Percentiles rank a stretch among this genome's conserved stretches.
These are phyloP conservation scores for Prionailurus viverrinus DNA, from an alignment of 2,113 vertebrate species.

Conservation along the genomic window DNA sequence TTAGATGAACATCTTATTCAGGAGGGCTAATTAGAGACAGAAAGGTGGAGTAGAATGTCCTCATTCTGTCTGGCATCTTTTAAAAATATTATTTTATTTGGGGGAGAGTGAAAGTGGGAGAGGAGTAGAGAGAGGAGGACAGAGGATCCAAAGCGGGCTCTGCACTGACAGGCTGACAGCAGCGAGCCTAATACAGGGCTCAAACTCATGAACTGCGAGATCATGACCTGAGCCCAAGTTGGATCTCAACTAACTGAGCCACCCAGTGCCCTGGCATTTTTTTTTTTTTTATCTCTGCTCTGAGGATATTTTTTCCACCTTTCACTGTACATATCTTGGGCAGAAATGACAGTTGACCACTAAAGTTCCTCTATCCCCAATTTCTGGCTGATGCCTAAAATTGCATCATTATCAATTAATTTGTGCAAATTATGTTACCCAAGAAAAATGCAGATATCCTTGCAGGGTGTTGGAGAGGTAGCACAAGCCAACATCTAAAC, in stretches of 20 bases:
- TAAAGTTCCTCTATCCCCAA: not conserved
- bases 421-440: not conserved
- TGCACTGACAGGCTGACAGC: too few species aligned
- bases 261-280: too few species aligned
- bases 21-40: not conserved
- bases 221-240: too few species aligned
- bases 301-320: not conserved
- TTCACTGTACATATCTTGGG: not conserved
- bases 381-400: constrained; percentile 52
- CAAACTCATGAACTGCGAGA: too few species aligned
- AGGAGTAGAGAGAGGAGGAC: too few species aligned
- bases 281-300: constrained; percentile 10
- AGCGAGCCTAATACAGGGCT: too few species aligned
- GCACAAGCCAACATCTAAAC: constrained; percentile 37
- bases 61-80: constrained; percentile 45
- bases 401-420: constrained; percentile 31
- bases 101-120: too few species aligned
- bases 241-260: too few species aligned
- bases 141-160: too few species aligned
- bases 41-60: not conserved
- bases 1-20: not conserved
- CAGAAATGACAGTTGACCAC: constrained; percentile 37
- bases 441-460: constrained; percentile 21
- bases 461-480: not conserved
- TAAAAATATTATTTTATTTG: too few species aligned